Base-by-base conservation (phyloP, 92 coral and sea anemone species). In the Meandrina meandrites region DNA sequence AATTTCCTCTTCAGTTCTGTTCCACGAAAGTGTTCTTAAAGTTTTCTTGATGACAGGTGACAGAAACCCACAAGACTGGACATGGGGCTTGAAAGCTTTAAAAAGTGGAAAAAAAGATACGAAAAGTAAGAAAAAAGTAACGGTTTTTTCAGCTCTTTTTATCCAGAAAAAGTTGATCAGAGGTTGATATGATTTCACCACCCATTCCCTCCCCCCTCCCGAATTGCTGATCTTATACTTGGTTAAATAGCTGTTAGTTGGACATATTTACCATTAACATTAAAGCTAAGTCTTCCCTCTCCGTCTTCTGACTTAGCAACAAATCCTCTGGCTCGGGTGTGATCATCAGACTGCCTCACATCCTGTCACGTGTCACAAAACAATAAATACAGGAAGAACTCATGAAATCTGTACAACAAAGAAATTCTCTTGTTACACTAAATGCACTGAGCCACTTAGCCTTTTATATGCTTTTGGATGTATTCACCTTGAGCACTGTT, bases 21-120 rank as follows among this genome's bases (percentile, higher is more conserved):
- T 85, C 93, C 92, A 89, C 12, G 99, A 89, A 10, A 86, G 75
- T 75, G 91, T 93, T 40, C 86, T 34, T n/a, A 97, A 87, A 48
- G 94, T 92, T 57, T 68, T 77, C 90, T 97, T 97, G 37, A 95
- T 86, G 24, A 62, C 69, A 3, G 87, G 53, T 7, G 96, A 90
- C 37, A 97, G 84, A 22, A 80, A 35, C 18, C 99, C 98, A 81
- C 98, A 93, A 4, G 99, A 97, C 68, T 96, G 99, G 35, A 93
- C 96, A 78, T 97, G 95, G 0, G 97, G 80, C 57, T 93, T 94
- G 87, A 95, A 97, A 16, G 99, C 99, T 97, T 57, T 14, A 27
- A 11, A 30, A 27, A 66, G 19, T 32, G 17, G 35, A 28, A n/a
- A 66, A 11, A 27, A 66, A 66, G 12, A 66, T 35, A 1, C 4